These are phyloP conservation scores for Stictonetta naevosa DNA, from an alignment of 2,113 vertebrate species.

Conservation along the genomic window DNA sequence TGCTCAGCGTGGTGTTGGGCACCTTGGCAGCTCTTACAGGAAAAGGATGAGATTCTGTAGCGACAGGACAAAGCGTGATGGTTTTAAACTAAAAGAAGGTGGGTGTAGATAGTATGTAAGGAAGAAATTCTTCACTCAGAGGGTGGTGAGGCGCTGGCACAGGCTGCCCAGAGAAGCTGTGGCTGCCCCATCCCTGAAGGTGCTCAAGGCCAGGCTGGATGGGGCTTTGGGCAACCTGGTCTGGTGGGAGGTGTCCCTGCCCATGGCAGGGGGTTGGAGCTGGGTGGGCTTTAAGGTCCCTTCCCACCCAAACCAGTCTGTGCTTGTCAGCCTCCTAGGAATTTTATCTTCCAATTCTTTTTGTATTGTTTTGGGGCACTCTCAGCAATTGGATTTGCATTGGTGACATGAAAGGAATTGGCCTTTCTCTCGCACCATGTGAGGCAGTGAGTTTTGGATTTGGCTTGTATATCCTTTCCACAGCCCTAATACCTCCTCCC, in stretches of 20 bases:
- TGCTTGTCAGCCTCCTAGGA: not conserved
- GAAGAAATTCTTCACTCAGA: too few relatives aligned
- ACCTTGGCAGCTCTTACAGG: not conserved
- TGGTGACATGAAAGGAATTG: not conserved
- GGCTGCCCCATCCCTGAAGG: too few relatives aligned
- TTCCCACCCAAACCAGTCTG: not conserved
- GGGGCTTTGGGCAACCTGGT: too few relatives aligned
- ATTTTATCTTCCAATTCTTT: not conserved
- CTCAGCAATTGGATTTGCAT: not conserved
- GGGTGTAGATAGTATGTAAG: too few relatives aligned
- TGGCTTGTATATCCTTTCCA: not conserved
- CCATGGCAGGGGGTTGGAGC: too few relatives aligned
- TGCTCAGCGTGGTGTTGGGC: rapidly evolving
- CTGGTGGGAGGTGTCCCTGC: too few relatives aligned
- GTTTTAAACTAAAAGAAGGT: too few relatives aligned
- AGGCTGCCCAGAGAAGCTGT: too few relatives aligned
- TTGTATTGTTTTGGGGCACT: not conserved
- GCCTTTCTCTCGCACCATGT: not conserved
- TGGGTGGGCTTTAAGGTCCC: too few relatives aligned
- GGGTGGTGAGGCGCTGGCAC: too few relatives aligned
- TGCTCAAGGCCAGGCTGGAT: too few relatives aligned
- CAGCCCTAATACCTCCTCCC: not conserved
- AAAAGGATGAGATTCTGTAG: not conserved
- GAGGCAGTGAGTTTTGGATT: not conserved
- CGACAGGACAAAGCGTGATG: too few relatives aligned